These are phyloP conservation scores for Drosophila triauraria DNA, from an alignment of 1,140 invertebrate species.

Conservation along the genomic window DNA sequence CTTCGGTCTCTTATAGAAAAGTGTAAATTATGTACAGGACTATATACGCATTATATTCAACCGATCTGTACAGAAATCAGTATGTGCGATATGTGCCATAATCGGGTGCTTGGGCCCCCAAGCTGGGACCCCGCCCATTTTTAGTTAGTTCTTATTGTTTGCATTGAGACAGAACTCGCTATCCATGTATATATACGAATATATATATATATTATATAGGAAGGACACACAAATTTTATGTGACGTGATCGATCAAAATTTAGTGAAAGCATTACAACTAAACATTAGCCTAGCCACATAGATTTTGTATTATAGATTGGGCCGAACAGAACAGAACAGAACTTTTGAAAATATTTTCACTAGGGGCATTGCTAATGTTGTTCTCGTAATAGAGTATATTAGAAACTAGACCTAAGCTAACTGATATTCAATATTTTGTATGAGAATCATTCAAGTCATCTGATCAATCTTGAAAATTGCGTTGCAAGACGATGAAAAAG, in stretches of 20 bases:
- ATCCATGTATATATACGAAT: constrained; percentile 35
- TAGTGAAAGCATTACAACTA: constrained; percentile 73
- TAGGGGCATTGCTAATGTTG: constrained; percentile 57
- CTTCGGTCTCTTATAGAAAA: constrained; percentile 35
- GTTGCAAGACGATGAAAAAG: constrained; percentile 60
- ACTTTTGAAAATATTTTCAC: constrained; percentile 62
- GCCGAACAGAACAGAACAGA: constrained; percentile 12
- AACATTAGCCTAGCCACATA: constrained; percentile 72
- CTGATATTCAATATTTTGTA: constrained; percentile 57
- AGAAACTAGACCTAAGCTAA: constrained; percentile 44
- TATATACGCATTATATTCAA: constrained; percentile 52
- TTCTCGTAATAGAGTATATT: constrained; percentile 54
- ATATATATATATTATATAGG: constrained; percentile 17
- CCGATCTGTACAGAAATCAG: constrained; percentile 66
- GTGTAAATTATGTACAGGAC: constrained; percentile 78
- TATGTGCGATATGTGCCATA: constrained; percentile 81
- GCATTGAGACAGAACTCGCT: constrained; percentile 35
- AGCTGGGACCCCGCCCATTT: background rate
- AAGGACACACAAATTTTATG: constrained; percentile 54
- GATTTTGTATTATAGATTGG: constrained; percentile 56
- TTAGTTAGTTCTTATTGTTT: constrained; percentile 55
- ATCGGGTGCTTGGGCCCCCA: constrained; percentile 17
- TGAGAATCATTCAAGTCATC: constrained; percentile 42
- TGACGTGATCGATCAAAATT: constrained; percentile 78
- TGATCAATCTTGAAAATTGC: constrained; percentile 29